Evolutionary conservation across 2,888 invertebrate genomes (phyloP).

Genomic region (Pachymerium ferrugineum): DNA sequence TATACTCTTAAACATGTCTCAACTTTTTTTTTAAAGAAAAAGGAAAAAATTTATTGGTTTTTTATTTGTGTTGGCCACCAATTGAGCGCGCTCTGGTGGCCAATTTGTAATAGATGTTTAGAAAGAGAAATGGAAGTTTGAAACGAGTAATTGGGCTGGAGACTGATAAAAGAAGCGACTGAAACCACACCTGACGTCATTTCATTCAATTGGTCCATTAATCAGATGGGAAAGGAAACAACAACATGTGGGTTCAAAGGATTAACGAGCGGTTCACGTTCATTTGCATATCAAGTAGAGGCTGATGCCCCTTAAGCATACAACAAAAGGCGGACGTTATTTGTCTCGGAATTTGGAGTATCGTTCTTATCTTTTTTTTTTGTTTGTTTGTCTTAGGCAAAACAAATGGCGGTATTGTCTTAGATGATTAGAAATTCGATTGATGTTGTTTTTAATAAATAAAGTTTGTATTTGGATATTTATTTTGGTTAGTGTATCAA

Average conservation of each 20-base stretch:
- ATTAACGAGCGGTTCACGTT: not conserved
- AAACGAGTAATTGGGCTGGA: not conserved
- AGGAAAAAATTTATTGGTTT: not conserved
- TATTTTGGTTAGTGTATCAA: no score
- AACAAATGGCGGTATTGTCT: no score
- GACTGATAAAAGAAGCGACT: not conserved
- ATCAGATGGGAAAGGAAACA: not conserved
- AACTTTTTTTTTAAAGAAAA: not conserved
- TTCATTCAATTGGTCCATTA: not conserved
- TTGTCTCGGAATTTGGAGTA: not conserved
- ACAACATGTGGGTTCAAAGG: slow-evolving; percentile 4
- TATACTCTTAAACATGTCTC: not conserved
- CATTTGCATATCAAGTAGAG: slow-evolving; percentile 1
- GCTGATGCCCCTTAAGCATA: slow-evolving; percentile 4
- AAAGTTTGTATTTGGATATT: no score
- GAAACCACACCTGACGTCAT: not conserved
- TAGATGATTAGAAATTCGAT: no score
- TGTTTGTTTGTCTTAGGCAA: no score
- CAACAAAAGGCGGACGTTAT: not conserved
- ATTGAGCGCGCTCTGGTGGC: not conserved
- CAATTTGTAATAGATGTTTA: not conserved
- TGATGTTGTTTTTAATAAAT: no score
- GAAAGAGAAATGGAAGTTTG: not conserved
- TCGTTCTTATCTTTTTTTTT: not conserved
- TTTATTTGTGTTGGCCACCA: not conserved